Evolutionary conservation across 2,888 invertebrate genomes (phyloP).

Genomic region (Pecten maximus): DNA sequence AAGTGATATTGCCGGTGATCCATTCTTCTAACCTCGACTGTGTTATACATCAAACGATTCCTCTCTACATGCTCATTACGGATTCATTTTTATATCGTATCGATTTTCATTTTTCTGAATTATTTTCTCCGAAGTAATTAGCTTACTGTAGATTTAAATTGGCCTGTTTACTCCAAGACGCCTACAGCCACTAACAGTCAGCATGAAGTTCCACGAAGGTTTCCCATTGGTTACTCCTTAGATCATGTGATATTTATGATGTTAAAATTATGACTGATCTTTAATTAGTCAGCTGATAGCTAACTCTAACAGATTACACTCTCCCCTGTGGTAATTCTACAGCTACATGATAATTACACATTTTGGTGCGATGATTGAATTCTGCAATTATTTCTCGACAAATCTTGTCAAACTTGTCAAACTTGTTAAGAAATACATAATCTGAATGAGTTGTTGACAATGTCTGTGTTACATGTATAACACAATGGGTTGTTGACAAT

Average conservation of each 20-base stretch:
- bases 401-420: too few relatives aligned
- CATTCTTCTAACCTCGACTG: neutral
- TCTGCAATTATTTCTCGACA: too few relatives aligned
- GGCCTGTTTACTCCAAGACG: neutral
- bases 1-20: neutral
- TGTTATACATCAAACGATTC: neutral
- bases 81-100: neutral
- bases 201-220: neutral
- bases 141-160: neutral
- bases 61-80: neutral
- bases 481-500: too few relatives aligned
- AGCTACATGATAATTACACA: neutral
- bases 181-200: neutral
- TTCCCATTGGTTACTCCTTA: neutral
- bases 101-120: neutral
- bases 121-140: neutral
- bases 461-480: too few relatives aligned
- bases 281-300: too few relatives aligned
- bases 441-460: too few relatives aligned
- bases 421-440: too few relatives aligned
- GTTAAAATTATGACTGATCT: too few relatives aligned
- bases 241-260: neutral
- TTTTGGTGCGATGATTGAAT: neutral
- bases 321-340: neutral
- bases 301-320: too few relatives aligned